A percentile compares a stretch with the other conserved stretches of the same genome.
These are phyloP conservation scores for Rhingia campestris DNA, from an alignment of 2,888 invertebrate genomes.

Conservation along the genomic window DNA sequence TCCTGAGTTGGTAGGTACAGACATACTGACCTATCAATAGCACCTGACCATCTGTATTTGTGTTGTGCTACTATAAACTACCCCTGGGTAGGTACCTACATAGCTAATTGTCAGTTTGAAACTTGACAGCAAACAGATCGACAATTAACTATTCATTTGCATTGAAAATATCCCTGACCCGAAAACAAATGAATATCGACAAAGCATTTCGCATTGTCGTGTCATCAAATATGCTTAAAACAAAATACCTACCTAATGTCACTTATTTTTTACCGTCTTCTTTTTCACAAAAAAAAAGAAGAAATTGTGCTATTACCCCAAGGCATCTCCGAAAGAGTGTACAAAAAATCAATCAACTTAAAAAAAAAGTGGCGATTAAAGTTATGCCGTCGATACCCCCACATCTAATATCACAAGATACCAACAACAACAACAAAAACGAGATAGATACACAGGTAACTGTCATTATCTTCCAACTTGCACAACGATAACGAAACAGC, in stretches of 20 bases:
- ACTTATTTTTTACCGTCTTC: background rate
- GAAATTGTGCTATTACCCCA: background rate
- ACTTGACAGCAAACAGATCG: conserved; percentile 19
- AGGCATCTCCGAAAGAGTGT: background rate
- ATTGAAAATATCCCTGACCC: conserved; percentile 15
- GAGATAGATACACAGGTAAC: conserved; percentile 11
- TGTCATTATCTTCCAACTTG: conserved; percentile 4
- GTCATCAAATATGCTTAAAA: background rate
- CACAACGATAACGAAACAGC: background rate
- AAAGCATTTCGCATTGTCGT: too few relatives aligned
- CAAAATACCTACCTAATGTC: background rate
- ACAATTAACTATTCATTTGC: background rate
- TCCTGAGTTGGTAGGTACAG: background rate
- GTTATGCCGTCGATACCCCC: too few relatives aligned
- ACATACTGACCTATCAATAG: background rate
- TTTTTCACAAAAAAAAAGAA: background rate
- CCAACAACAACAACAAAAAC: background rate
- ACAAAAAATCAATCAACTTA: conserved; percentile 15
- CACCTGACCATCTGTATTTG: background rate
- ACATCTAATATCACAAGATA: too few relatives aligned
- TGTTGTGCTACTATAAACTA: background rate
- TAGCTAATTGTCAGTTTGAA: conserved; percentile 8
- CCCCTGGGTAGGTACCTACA: background rate
- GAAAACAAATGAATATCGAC: background rate
- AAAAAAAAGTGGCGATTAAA: too few relatives aligned